Percentiles rank a stretch among this genome's conserved stretches.
Evolutionary conservation across 2,797 vertebrate genomes (phyloP).

Genomic region (Gallinago solitaria): DNA sequence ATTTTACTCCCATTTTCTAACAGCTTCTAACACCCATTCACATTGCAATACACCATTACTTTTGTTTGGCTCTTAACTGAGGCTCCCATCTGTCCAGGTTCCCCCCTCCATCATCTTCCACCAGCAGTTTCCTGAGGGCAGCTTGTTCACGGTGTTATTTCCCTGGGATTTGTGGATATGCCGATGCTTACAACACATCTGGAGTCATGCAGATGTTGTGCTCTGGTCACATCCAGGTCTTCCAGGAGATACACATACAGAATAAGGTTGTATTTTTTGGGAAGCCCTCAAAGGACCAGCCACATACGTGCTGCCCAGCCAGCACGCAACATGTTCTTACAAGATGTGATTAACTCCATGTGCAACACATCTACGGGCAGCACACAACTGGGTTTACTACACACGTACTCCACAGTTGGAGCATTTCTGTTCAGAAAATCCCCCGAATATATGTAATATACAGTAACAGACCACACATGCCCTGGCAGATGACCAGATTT

Average conservation of each 20-base stretch:
- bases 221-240: not conserved
- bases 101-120: not conserved
- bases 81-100: fast-evolving
- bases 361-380: fast-evolving
- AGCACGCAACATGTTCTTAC: fast-evolving
- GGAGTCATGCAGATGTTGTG: fast-evolving
- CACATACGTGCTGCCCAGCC: fast-evolving
- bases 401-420: fast-evolving
- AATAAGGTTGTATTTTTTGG: not conserved
- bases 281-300: not conserved
- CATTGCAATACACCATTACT: not conserved
- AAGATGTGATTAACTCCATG: fast-evolving
- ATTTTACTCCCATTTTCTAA: not conserved
- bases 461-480: fast-evolving
- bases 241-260: fast-evolving
- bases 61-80: not conserved
- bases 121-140: not conserved
- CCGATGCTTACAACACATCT: not conserved
- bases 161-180: fast-evolving
- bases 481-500: not conserved
- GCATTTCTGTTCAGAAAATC: not conserved
- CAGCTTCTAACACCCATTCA: not conserved
- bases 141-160: fast-evolving
- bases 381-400: not conserved
- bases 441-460: not conserved